A percentile compares a stretch with the other conserved stretches of the same genome.
phyloP scores from a whole-genome alignment of 2,797 vertebrate species.

The Oreortyx pictus region DNA sequence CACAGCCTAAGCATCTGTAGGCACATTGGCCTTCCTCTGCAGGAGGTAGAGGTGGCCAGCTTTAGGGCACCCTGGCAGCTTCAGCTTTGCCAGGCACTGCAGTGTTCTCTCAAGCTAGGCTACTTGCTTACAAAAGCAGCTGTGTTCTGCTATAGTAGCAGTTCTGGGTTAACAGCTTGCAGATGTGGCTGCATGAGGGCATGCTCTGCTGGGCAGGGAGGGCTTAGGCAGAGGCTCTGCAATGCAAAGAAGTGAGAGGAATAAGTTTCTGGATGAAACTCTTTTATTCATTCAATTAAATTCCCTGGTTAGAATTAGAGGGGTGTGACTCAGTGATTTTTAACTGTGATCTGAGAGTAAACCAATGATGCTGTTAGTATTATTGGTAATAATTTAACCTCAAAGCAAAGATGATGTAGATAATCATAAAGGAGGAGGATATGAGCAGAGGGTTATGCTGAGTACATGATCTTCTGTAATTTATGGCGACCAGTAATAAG shows the following conservation, averaged over 20 bases:
- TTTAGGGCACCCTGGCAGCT: not conserved
- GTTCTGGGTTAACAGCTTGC: not conserved
- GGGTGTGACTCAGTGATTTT: not conserved
- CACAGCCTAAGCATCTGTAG: accelerated
- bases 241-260: not conserved
- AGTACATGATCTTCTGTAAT: slow-evolving; percentile 17
- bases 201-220: not conserved
- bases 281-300: not conserved
- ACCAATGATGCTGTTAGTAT: not conserved
- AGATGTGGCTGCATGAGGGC: not conserved
- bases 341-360: not conserved
- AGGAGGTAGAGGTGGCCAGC: not conserved
- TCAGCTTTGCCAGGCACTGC: not conserved
- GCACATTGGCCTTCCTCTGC: accelerated
- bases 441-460: not conserved
- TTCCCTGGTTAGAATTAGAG: not conserved
- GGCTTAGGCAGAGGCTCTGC: not conserved
- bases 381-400: not conserved
- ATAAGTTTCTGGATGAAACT: not conserved
- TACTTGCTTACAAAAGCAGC: not conserved
- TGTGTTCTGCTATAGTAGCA: accelerated
- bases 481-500: not conserved
- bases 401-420: not conserved
- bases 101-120: not conserved
- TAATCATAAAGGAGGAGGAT: not conserved